phyloP scores from a whole-genome alignment of 2,113 vertebrate species.

The Zosterops hypoxanthus region DNA sequence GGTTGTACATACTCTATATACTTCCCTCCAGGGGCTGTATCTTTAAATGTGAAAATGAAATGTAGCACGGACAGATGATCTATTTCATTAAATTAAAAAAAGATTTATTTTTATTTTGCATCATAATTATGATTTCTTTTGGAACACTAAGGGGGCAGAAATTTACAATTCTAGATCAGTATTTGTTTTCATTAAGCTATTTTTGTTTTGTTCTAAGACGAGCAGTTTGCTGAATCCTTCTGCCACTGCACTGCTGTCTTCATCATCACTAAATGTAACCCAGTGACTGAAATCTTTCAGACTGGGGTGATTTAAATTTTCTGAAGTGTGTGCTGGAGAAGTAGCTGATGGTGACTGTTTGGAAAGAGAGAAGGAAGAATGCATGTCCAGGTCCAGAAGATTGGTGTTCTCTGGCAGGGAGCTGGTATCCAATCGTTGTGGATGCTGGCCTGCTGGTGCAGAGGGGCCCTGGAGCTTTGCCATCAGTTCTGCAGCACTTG shows the following conservation, averaged over 20 bases:
- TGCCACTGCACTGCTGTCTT: slow-evolving; percentile 24
- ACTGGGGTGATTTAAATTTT: not conserved
- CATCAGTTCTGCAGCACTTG: not conserved
- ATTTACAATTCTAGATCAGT: slow-evolving; percentile 29
- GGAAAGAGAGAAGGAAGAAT: not conserved
- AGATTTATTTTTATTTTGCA: not conserved
- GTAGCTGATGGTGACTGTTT: not conserved
- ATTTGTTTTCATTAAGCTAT: not conserved
- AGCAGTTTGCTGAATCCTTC: slow-evolving; percentile 54
- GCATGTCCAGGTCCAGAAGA: not conserved
- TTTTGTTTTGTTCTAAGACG: not conserved
- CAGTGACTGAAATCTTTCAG: slow-evolving; percentile 45
- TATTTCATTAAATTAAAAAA: slow-evolving; percentile 38
- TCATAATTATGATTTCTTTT: not conserved
- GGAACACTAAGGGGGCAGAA: not conserved
- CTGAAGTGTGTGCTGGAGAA: not conserved
- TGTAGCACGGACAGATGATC: not conserved
- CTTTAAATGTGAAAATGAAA: not conserved
- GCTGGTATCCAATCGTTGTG: not conserved
- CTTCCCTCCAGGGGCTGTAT: slow-evolving; percentile 32
- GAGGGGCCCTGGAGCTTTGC: not conserved
- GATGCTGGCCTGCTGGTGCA: not conserved
- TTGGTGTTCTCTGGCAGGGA: slow-evolving; percentile 1
- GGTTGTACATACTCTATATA: not conserved
- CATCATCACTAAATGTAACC: slow-evolving; percentile 50